Base-by-base conservation (phyloP, 2,797 vertebrate genomes). In the Pogonophryne albipinna region DNA sequence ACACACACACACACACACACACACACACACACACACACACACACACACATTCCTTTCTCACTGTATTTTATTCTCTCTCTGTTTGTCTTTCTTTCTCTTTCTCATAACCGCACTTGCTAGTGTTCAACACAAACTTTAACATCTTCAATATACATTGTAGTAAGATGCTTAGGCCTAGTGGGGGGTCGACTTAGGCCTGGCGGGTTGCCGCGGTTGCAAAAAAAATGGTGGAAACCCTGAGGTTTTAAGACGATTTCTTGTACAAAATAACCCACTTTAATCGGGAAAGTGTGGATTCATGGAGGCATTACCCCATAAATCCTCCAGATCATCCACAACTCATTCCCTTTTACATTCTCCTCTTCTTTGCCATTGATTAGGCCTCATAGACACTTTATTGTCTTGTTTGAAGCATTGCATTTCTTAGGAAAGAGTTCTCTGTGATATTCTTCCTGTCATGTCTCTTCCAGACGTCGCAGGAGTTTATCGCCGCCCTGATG, bases 401-500 rank as follows among this genome's bases (percentile, higher is more conserved):
- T 53, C n/a, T 50, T 49, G 9, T 46, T 13, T 3, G 12, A 17
- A 19, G 27, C 61, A 7, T 27, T 16, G 59, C 15, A 63, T 65
- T 51, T 38, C 34, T 15, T 65, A 4, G 20, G n/a, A 51, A 20
- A 9, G 42, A 6, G 15, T 23, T 10, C 4, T 38, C 45, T 64
- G 34, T 69, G 15, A 81, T 64, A 3, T 74, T 14, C 19, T 62
- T 8, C 70, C 16, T 16, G 2, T 63, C 34, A 52, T 59, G 1
- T 52, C 63, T 76, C 59, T 41, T 8, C 65, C 86, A 99, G 98
- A 99, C 98, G 0, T 99, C 98, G 0, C 96, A 99, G 89, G 97
- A 99, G 84, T 99, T 99, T 82, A 92, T 97, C 6, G 93, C 95
- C 0, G 95, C 97, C 88, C 89, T 99, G 86, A 97, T 96, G 94